Conservation (phyloP, 1,140 invertebrate species). For the Dendroctonus ponderosae region DNA sequence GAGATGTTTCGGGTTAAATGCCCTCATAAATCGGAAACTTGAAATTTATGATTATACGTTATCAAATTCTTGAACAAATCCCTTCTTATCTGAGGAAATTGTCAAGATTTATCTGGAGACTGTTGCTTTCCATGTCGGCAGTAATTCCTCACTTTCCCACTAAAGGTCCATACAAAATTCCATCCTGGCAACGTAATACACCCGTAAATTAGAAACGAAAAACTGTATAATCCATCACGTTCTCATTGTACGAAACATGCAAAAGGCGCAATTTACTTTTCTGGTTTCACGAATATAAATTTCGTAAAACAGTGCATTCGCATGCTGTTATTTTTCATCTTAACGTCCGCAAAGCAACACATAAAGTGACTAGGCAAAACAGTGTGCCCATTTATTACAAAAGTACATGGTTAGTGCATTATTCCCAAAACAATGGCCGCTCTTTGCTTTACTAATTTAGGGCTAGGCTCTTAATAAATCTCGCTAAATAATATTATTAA, state of each 20-base stretch:
- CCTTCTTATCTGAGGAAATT: too few species aligned
- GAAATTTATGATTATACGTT: too few species aligned
- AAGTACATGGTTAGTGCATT: conserved; percentile 35
- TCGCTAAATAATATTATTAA: conserved; percentile 6
- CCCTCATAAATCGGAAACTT: too few species aligned
- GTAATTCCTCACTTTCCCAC: not conserved
- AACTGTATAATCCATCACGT: conserved; percentile 20
- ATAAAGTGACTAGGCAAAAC: conserved; percentile 34
- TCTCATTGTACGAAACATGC: conserved; percentile 19
- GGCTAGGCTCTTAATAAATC: conserved; percentile 27
- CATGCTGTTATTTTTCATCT: conserved; percentile 35
- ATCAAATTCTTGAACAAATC: too few species aligned
- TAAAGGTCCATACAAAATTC: conserved; percentile 5
- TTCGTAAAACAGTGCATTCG: conserved; percentile 31
- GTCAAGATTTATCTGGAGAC: too few species aligned
- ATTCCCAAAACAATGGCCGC: conserved; percentile 36
- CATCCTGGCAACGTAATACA: conserved; percentile 12
- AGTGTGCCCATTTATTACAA: conserved; percentile 35
- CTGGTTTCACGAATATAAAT: conserved; percentile 30
- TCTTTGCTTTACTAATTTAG: conserved; percentile 34
- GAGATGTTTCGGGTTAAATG: too few species aligned
- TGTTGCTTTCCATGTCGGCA: not conserved
- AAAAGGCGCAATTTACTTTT: conserved; percentile 32
- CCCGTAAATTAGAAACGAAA: conserved; percentile 21
- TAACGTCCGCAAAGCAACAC: conserved; percentile 35